Evolutionary conservation across 2,797 vertebrate genomes (phyloP), one percentile per base, ranked within the genome.

Genomic region (Crenuchus spilurus): DNA sequence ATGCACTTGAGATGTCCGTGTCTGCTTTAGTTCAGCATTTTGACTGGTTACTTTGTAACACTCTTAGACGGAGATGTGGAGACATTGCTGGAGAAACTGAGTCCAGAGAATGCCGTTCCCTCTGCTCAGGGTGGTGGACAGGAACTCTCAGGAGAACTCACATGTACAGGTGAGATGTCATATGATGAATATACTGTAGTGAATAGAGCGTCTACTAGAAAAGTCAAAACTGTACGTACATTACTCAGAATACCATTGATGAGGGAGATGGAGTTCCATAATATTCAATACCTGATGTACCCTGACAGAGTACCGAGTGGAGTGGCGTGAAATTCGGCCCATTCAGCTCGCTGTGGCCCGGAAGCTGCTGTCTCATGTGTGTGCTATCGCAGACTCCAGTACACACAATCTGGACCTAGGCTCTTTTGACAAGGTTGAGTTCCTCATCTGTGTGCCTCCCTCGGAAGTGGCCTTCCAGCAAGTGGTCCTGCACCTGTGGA

Each of bases 401-500:
- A 97, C 97, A 54, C 97, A 99, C 81, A 98, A 98, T 83, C 92
- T 99, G 84, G 97, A 99, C 85, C 88, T 99, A 14, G 97, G 97
- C 48, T 98, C 97, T 75, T 99, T 99, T 0, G 95, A 98, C 89
- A 95, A 95, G 86, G 94, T 98, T 80, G 96, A 96, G 90, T 98
- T 99, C 81, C 93, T 99, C 77, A 98, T 99, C 80, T 95, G 96
- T 49, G 94, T 98, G 30, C 97, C 97, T 0, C 96, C 97, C 1
- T 99, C 97, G 0, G 96, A 99, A 87, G 95, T 99, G 87, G 94
- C 96, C 7, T 99, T 97, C 78, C 96, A 96, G 80, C 97, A 99
- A 89, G 97, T 95, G 0, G 89, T 97, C 66, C 91, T 94, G 64
- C 96, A 94, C 14, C 93, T 99, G 78, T 95, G 95, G 94, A 95